A percentile compares a stretch with the other conserved stretches of the same genome.
Conservation (phyloP, 2,888 invertebrate species). For the Trilocha varians region DNA sequence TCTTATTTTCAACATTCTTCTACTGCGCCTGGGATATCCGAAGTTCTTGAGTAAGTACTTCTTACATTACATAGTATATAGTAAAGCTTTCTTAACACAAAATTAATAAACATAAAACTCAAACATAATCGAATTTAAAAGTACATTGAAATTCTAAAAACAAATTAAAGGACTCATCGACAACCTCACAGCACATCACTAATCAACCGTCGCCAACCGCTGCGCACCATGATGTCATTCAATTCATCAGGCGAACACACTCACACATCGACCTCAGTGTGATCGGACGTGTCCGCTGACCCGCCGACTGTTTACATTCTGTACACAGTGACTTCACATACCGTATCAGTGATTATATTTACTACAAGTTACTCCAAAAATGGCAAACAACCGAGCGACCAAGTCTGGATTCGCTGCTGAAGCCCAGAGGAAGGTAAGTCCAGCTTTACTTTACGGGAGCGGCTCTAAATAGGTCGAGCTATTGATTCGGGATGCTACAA, state of each 20-base stretch:
- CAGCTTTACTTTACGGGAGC: slow-evolving; percentile 17
- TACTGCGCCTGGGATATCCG: too few relatives aligned
- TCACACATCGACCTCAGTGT: slow-evolving; percentile 53
- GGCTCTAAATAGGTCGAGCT: slow-evolving; percentile 32
- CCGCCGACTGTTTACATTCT: slow-evolving; percentile 62
- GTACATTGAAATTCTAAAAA: too few relatives aligned
- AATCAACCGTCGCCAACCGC: slow-evolving; percentile 30
- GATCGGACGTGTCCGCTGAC: slow-evolving; percentile 34
- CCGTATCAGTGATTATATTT: slow-evolving; percentile 63
- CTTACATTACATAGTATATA: too few relatives aligned
- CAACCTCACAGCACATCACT: too few relatives aligned
- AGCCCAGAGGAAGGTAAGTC: slow-evolving; percentile 92
- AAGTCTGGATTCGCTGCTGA: slow-evolving; percentile 97
- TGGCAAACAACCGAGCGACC: slow-evolving; percentile 88
- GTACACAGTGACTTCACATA: slow-evolving; percentile 57
- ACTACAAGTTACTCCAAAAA: slow-evolving; percentile 53
- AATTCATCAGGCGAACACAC: slow-evolving; percentile 57
- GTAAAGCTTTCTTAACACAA: too few relatives aligned
- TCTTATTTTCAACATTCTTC: too few relatives aligned
- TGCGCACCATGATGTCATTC: slow-evolving; percentile 65
- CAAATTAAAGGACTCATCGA: too few relatives aligned
- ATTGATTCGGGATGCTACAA: slow-evolving; percentile 66
- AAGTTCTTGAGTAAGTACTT: too few relatives aligned
- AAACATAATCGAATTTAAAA: too few relatives aligned
- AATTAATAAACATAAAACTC: too few relatives aligned